Percentiles rank a stretch among this genome's conserved stretches.
Evolutionary conservation across 37 sponge, comb jelly and placozoan species (phyloP).

Genomic region (Oscarella lobularis): DNA sequence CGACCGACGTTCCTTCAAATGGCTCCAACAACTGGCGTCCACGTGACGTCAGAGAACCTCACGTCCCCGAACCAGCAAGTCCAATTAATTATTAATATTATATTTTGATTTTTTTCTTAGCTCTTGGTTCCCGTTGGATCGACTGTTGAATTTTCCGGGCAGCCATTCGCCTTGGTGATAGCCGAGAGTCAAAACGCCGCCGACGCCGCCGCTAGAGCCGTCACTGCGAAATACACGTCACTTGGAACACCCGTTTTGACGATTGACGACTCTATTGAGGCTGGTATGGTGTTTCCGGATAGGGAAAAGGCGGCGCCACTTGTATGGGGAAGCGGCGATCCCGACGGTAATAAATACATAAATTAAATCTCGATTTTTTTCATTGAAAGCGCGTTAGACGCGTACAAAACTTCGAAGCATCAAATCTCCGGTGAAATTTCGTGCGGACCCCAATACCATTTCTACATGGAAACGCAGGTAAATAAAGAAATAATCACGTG

Average conservation of each 20-base stretch:
- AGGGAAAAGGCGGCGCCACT: background rate
- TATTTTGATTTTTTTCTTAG: background rate
- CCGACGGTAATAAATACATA: background rate
- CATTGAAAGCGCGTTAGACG: background rate
- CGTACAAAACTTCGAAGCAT: constrained; percentile 3
- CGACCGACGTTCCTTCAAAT: constrained; percentile 37
- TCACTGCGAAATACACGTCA: constrained; percentile 24
- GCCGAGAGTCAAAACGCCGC: constrained; percentile 57
- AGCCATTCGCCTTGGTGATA: background rate
- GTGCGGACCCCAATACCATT: constrained; percentile 59
- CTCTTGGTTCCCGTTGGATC: background rate
- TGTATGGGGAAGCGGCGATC: background rate
- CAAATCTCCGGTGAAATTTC: constrained; percentile 38
- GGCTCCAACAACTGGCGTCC: constrained; percentile 23
- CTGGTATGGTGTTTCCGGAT: constrained; percentile 18
- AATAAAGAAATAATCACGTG: background rate
- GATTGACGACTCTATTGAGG: constrained; percentile 38
- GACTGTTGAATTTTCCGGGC: background rate
- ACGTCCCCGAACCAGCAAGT: too few species aligned
- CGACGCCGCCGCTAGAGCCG: constrained; percentile 27
- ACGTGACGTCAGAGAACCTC: background rate
- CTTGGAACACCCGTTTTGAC: constrained; percentile 40
- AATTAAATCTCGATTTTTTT: too few species aligned
- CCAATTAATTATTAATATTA: too few species aligned
- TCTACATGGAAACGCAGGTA: constrained; percentile 64